Evolutionary conservation across 2,797 vertebrate species (phyloP).

Genomic region (Micromesistius poutassou): DNA sequence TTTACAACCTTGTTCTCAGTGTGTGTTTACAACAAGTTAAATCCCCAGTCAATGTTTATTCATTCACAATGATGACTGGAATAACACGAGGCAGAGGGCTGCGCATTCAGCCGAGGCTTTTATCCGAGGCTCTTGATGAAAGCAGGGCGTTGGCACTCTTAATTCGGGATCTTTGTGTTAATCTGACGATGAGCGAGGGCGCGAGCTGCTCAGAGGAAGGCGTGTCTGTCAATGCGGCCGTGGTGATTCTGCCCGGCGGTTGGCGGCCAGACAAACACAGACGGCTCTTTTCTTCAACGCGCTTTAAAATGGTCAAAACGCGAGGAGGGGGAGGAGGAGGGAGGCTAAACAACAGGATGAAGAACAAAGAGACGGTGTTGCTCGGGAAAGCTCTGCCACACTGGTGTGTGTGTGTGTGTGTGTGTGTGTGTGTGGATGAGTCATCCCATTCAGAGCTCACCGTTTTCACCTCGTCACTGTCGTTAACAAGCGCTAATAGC

Average conservation of each 20-base stretch:
- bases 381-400: neutral
- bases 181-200: neutral
- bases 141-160: neutral
- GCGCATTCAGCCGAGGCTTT: neutral
- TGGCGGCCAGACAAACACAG: neutral
- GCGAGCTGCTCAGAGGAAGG: neutral
- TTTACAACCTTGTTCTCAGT: too few relatives aligned
- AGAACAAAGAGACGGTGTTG: neutral
- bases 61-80: neutral
- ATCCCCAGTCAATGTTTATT: neutral
- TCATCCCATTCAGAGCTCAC: neutral
- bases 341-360: neutral
- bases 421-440: neutral
- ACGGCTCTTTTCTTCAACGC: neutral
- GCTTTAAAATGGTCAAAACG: neutral
- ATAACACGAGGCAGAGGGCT: neutral
- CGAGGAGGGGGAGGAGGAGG: neutral
- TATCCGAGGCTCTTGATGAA: neutral
- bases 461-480: neutral
- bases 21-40: neutral
- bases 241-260: neutral
- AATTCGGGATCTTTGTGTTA: conserved; percentile 1
- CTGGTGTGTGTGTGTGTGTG: neutral
- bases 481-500: neutral
- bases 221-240: neutral